Evolutionary conservation across 2,888 invertebrate genomes (phyloP), one percentile per base, ranked within the genome.

Genomic region (Argynnis bischoffii): DNA sequence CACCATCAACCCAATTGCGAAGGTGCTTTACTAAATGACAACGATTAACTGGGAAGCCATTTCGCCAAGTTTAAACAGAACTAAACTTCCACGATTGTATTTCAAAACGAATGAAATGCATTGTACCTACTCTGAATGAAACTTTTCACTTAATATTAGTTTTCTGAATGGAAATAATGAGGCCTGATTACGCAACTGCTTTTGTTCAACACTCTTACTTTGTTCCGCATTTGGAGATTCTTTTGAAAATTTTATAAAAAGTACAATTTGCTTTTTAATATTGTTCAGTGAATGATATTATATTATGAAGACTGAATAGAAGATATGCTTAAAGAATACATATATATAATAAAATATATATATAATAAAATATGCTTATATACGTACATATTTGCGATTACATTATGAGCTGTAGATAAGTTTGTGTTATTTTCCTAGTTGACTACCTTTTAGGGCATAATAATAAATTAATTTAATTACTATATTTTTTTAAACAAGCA

Each of bases 1-100:
- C 81, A 85, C 81, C 82, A 85, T 85, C 82, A 83, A 79, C 67
- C 69, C 70, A 74, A 87, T 82, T 77, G 81, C 76, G 76, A 79
- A 79, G 84, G 84, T 81, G 79, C 83, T 86, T 83, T 71, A 80
- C 79, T 78, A 87, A 90, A 90, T 85, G 86, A 85, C 87, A 82
- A 77, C 87, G 85, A 88, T 90, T 90, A 90, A 86, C 86, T 87
- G 81, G 80, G 86, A 85, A 86, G 86, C 87, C 83, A 87, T 88
- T 89, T 82, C 76, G 56, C 82, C 71, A 88, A 89, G 87, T 90
- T 89, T 85, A 86, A 89, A 88, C 84, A 81, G 86, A 80, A 77
- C 75, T 82, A 83, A 89, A 89, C 84, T 90, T 87, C 75, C 78
- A 64, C 84, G 81, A 86, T 86, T 86, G 86, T 86, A 79, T 84